Evolutionary conservation across 2,797 vertebrate species (phyloP).

Genomic region (Acanthiza pusilla): DNA sequence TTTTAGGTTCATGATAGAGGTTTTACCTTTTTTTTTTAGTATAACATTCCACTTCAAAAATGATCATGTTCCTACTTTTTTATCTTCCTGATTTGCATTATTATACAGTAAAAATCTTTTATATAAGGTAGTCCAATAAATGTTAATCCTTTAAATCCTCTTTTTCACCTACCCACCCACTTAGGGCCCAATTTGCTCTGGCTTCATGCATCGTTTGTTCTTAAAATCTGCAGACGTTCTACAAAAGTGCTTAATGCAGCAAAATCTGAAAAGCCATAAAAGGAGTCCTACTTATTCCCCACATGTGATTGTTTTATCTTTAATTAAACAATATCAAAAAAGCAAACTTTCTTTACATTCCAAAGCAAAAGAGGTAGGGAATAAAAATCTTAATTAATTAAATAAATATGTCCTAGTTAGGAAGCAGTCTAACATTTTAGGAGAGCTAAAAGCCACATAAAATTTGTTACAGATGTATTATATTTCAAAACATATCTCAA

Average conservation of each 20-base stretch:
- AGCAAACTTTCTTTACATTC: background rate
- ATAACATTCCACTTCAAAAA: background rate
- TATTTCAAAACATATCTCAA: background rate
- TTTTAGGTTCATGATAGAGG: background rate
- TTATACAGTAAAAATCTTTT: background rate
- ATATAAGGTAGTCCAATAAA: slow-evolving; percentile 10
- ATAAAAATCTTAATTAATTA: background rate
- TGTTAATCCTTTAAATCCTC: slow-evolving; percentile 23
- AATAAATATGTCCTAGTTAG: background rate
- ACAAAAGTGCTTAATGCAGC: background rate
- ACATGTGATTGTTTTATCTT: background rate
- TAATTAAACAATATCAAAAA: background rate
- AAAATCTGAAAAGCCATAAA: background rate
- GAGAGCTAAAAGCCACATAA: background rate
- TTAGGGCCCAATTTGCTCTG: slow-evolving; percentile 2
- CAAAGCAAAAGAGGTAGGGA: background rate
- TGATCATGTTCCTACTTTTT: background rate
- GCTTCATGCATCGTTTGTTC: slow-evolving; percentile 10
- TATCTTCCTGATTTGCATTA: background rate
- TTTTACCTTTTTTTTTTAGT: background rate
- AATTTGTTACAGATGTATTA: background rate
- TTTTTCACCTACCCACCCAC: background rate
- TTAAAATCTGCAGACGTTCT: slow-evolving; percentile 18
- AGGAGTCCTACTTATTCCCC: background rate
- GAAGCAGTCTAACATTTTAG: background rate